Base-by-base conservation (phyloP, 1,140 invertebrate species). In the Zaprionus ornatus region DNA sequence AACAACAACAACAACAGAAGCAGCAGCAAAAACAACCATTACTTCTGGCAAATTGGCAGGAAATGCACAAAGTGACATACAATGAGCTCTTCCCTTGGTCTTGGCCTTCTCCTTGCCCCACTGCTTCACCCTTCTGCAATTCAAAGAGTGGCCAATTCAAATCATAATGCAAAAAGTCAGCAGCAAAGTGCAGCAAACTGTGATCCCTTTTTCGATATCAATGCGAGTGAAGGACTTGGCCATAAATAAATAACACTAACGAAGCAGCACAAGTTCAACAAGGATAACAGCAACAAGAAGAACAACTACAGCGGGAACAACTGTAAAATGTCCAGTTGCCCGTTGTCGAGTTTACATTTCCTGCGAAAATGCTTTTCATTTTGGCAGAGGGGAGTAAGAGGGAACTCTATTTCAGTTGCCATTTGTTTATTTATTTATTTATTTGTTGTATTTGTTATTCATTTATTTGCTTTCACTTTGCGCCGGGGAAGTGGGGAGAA, bases 391-490 rank as follows among this genome's bases (percentile, higher is more conserved):
- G 19, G 45, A 13, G 17, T 10, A 7, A 45, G 40, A 45, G 40
- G 15, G 40, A 62, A 74, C 65, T 69, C 72, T 57, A 74, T 74
- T 74, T 70, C 66, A 74, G 40, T 60, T 40, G 40, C 23, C 67
- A 70, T 62, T 74, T 74, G 70, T 78, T 80, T 78, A 74, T 78
- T 80, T 78, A 67, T 69, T 80, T 76, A 66, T 57, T 56, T 66
- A 74, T 73, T 74, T 73, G 60, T 69, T 50, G 59, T 80, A 69
- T 78, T 80, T 78, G 70, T 71, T 74, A 68, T 77, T 77, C 70
- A 73, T 80, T 77, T 74, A 69, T 74, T 74, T 80, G 74, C 77
- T 73, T 77, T 73, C 37, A 68, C 54, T 69, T 79, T 57, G 68
- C 63, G 55, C 64, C 29, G 27, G 7, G 10, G 19, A 19, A 29